Base-by-base conservation (phyloP, 2,888 invertebrate genomes). In the Latheticus oryzae region DNA sequence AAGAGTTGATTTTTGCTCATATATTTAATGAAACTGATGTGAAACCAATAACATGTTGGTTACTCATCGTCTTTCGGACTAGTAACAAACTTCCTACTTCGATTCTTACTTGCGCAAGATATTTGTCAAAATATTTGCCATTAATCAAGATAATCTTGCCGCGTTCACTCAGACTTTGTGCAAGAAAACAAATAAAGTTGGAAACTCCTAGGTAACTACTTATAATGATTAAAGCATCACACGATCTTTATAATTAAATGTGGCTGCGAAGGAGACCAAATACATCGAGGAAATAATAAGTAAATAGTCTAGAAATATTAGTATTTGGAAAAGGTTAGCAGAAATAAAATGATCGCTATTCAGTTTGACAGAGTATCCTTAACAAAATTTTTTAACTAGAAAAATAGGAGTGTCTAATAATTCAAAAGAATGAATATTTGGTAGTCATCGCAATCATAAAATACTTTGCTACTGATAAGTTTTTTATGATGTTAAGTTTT, bases 101-200 rank as follows among this genome's bases (percentile, higher is more conserved):
- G 35, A 61, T 58, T 59, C 56, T 57, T 60, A 54, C 53, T 57
- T 37, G 26, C 50, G 56, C 59, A 40, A 58, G 68, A 75, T 75
- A 76, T 76, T 75, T 75, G 74, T 75, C 75, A 77, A 76, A 76
- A 77, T 77, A 77, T 77, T 77, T 77, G 76, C 74, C 71, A 77
- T 77, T 76, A 77, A 77, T 77, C 77, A 76, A 73, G 75, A 73
- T 76, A 75, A 76, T 76, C 75, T 71, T 69, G 67, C 70, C 65
- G 63, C 69, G 70, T 67, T 71, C 71, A 67, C 71, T 70, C 69
- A 69, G 70, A 70, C 70, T 69, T 65, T 65, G 66, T 71, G 68
- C 65, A 74, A 73, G 73, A 74, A 73, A 76, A 75, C 75, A 76
- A 75, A 76, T 75, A 76, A 74, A 74, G 70, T 74, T 69, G 56